Evolutionary conservation across 2,888 invertebrate genomes (phyloP), one percentile per base, ranked within the genome.

Genomic region (Cordilura impudica): DNA sequence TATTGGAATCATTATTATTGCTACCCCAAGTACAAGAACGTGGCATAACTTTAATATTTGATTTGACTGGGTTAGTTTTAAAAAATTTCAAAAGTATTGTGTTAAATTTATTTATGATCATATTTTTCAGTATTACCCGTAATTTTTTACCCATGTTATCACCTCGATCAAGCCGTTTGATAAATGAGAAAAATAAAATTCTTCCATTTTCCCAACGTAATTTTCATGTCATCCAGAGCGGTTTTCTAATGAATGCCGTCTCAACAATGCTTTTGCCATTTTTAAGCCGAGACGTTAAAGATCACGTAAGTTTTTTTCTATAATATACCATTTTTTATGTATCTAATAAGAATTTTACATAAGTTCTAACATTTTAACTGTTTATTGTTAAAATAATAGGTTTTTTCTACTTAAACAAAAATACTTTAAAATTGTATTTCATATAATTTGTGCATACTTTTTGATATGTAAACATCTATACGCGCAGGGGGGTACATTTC

Each of bases 31-130:
- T 86, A 1, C 89, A 89, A 71, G 83, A 86, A 63, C 81, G 84
- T 66, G 89, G 89, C 19, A 83, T 88, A 31, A 87, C 88, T 6
- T 84, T 89, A n/a, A 87, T 89, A 23, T 85, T 85, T 53, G 88
- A 89, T 76, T 76, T 88, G 12, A 86, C 84, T 47, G 87, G 87
- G 89, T 89, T 73, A 76, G 84, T 82, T n/a, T 4, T 4, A 45
- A 53, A 54, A 58, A 16, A 39, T 19, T 19, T 63, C 39, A 58
- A 47, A 45, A 19, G 56, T 31, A 65, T 49, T 14, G n/a, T n/a
- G n/a, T n/a, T n/a, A n/a, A n/a, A n/a, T n/a, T n/a, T n/a, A n/a
- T n/a, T n/a, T n/a, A n/a, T 45, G 2, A n/a, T 66, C 26, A 39
- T 47, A 19, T 65, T 61, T 47, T 54, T 19, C 54, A 88, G 88